Base-by-base conservation (phyloP, 2,113 vertebrate species). In the Aphelocoma coerulescens region DNA sequence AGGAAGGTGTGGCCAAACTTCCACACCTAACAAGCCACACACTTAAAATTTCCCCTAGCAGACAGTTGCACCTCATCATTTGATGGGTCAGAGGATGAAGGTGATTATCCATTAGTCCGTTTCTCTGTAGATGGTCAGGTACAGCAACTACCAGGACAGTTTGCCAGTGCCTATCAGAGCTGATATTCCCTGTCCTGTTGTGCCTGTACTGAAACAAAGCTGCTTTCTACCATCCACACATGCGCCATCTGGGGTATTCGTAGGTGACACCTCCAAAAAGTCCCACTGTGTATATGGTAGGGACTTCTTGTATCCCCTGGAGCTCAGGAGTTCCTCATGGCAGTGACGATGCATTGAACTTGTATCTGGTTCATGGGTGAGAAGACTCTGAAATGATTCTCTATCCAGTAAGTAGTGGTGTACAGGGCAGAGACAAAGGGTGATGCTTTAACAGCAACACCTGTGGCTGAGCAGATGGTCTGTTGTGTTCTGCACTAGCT, bases 1-100 rank as follows among this genome's bases (percentile, higher is more conserved):
- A 51, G 44, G 26, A 81, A 81, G 14, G 1, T 58, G 5, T 23
- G 44, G 13, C 22, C 24, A 79, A 61, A 39, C 7, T 72, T 88
- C 33, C 3, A 5, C 6, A 49, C 19, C 20, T 3, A 16, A 52
- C 15, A 44, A 57, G 7, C 1, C 17, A 16, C 3, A 0, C 18
- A 14, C 6, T 49, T n/a, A 17, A 63, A 28, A n/a, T 26, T 85
- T 67, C 23, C 55, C 8, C 7, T 43, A 33, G 18, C 1, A 4
- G 1, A 24, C 32, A 62, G 8, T 1, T 46, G 18, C 46, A 63
- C 11, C 17, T 63, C 4, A 4, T 39, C 5, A 41, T 78, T 35
- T 51, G 46, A 48, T 16, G 26, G 51, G 22, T 24, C n/a, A 78
- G 71, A 78, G 69, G 35, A 39, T 39, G 43, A 7, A 44, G 48